Evolutionary conservation across 2,797 vertebrate genomes (phyloP).

Genomic region (Neosilurus hyrtlii): DNA sequence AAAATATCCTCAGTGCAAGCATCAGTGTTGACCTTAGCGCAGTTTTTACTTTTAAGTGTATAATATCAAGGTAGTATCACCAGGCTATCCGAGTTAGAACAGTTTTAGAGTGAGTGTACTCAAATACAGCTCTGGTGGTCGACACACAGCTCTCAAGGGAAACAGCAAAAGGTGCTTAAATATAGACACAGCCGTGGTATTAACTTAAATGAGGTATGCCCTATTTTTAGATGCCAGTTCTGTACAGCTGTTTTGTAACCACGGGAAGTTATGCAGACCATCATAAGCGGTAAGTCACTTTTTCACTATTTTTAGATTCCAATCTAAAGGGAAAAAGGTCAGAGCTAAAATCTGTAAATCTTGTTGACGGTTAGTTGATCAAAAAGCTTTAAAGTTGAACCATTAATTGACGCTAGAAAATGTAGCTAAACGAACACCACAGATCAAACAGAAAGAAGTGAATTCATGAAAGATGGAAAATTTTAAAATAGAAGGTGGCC

Average conservation of each 20-base stretch:
- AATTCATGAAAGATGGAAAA: background rate
- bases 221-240: slow-evolving; percentile 57
- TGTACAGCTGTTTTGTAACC: slow-evolving; percentile 58
- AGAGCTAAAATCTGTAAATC: background rate
- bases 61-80: background rate
- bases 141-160: slow-evolving; percentile 33
- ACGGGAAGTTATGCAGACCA: slow-evolving; percentile 26
- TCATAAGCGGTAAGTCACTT: background rate
- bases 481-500: background rate
- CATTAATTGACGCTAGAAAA: no score
- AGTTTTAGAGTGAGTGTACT: background rate
- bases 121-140: slow-evolving; percentile 17
- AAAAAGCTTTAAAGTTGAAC: background rate
- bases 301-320: slow-evolving; percentile 6
- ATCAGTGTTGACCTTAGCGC: background rate
- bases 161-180: slow-evolving; percentile 43
- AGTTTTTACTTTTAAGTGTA: background rate
- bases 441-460: background rate
- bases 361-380: background rate
- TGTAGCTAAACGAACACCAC: no score
- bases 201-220: slow-evolving; percentile 53
- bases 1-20: background rate
- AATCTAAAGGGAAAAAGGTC: background rate
- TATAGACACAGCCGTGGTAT: slow-evolving; percentile 48
- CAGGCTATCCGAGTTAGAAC: background rate